Evolutionary conservation across 2,888 invertebrate genomes (phyloP).

Genomic region (Standfussiana lucernea): DNA sequence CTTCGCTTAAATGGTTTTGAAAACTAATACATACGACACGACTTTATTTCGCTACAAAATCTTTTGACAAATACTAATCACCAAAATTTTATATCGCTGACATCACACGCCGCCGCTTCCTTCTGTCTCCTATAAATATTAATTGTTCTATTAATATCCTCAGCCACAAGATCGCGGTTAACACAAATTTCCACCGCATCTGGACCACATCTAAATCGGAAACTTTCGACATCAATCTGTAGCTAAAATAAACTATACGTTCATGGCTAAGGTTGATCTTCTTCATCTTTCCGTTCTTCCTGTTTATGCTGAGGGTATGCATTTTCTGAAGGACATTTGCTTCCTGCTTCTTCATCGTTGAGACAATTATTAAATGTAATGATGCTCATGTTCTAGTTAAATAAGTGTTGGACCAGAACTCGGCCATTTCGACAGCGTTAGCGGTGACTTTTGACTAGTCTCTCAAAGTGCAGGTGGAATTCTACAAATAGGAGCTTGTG

Average conservation of each 20-base stretch:
- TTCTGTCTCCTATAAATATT: slow-evolving; percentile 45
- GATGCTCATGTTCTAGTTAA: background rate
- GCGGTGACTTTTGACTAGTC: background rate
- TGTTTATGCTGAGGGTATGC: background rate
- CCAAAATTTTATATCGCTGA: slow-evolving; percentile 16
- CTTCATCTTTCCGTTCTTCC: background rate
- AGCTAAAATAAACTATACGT: slow-evolving; percentile 22
- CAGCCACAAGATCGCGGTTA: slow-evolving; percentile 35
- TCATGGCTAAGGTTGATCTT: slow-evolving; percentile 54
- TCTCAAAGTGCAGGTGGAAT: background rate
- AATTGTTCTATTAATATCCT: slow-evolving; percentile 46
- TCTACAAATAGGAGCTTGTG: background rate
- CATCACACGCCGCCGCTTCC: slow-evolving; percentile 15
- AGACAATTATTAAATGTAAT: background rate
- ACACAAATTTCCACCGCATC: slow-evolving; percentile 44
- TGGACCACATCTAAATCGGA: slow-evolving; percentile 52
- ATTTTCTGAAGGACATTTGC: background rate
- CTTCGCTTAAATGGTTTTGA: no score
- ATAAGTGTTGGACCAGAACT: background rate
- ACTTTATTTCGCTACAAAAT: background rate
- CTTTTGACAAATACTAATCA: background rate
- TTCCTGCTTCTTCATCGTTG: background rate
- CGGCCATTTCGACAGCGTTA: background rate
- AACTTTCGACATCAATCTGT: slow-evolving; percentile 39
- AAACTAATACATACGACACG: no score